A percentile compares a stretch with the other conserved stretches of the same genome.
phyloP scores from a whole-genome alignment of 2,113 vertebrate genomes.

The Centrocercus urophasianus region DNA sequence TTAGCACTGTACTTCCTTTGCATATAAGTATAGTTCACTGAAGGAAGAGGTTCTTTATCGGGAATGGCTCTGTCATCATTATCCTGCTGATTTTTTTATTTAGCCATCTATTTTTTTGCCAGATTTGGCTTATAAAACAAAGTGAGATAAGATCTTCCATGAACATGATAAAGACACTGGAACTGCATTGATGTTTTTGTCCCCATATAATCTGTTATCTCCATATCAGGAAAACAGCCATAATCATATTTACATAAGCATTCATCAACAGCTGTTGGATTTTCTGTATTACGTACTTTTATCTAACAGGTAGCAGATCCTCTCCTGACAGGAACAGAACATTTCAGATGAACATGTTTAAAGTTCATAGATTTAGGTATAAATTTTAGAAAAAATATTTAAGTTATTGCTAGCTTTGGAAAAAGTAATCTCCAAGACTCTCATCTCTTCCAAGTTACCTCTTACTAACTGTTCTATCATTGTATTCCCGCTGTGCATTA shows the following conservation, averaged over 20 bases:
- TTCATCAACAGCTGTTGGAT: neutral
- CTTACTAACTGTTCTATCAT: neutral
- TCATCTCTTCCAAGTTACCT: neutral
- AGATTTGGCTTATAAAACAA: neutral
- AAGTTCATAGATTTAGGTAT: neutral
- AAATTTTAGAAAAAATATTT: neutral
- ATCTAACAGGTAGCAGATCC: neutral
- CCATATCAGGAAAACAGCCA: neutral
- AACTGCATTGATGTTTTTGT: neutral
- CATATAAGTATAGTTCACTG: neutral
- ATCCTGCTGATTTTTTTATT: conserved; percentile 27
- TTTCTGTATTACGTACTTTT: neutral
- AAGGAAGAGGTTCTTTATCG: neutral
- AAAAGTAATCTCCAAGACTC: neutral
- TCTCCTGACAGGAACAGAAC: neutral
- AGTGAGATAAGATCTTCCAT: neutral
- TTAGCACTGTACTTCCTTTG: conserved; percentile 21
- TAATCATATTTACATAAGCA: neutral
- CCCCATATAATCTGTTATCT: neutral
- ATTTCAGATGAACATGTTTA: neutral
- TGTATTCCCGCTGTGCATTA: neutral
- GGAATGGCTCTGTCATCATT: neutral
- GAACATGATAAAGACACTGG: neutral
- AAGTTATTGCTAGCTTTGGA: neutral
- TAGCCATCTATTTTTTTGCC: neutral